Conservation (phyloP, 2,113 vertebrate genomes). For the Atrichornis clamosus region DNA sequence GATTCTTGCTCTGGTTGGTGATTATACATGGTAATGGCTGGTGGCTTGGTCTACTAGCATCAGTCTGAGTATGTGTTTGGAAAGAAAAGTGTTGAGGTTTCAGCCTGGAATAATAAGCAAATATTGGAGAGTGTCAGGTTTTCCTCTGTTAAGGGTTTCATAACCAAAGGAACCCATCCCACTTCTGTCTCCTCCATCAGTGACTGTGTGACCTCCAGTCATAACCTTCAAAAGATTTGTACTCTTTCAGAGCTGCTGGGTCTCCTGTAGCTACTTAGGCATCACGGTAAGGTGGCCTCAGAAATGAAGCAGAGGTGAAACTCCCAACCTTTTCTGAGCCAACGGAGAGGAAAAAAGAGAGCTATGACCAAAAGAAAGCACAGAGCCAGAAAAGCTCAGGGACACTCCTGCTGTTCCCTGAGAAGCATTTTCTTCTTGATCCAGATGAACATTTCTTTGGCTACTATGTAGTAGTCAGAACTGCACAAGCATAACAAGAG, state of each 20-base stretch:
- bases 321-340: background rate
- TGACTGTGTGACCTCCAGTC: fast-evolving
- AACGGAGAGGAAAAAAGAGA: background rate
- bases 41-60: background rate
- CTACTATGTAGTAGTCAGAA: background rate
- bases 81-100: background rate
- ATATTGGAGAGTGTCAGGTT: background rate
- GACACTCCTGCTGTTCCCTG: background rate
- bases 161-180: background rate
- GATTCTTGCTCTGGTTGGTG: background rate
- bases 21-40: background rate
- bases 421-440: background rate
- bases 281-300: background rate
- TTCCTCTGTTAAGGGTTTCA: background rate
- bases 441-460: background rate
- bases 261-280: background rate
- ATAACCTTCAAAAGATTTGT: background rate
- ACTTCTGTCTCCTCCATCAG: background rate
- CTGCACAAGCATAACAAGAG: background rate
- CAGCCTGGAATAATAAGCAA: background rate
- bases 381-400: background rate
- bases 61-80: background rate
- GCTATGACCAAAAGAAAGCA: background rate
- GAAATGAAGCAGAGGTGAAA: background rate
- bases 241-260: background rate